Percentiles rank a stretch among this genome's conserved stretches.
These are phyloP conservation scores for Oplegnathus fasciatus DNA, from an alignment of 2,113 vertebrate genomes.

Conservation along the genomic window DNA sequence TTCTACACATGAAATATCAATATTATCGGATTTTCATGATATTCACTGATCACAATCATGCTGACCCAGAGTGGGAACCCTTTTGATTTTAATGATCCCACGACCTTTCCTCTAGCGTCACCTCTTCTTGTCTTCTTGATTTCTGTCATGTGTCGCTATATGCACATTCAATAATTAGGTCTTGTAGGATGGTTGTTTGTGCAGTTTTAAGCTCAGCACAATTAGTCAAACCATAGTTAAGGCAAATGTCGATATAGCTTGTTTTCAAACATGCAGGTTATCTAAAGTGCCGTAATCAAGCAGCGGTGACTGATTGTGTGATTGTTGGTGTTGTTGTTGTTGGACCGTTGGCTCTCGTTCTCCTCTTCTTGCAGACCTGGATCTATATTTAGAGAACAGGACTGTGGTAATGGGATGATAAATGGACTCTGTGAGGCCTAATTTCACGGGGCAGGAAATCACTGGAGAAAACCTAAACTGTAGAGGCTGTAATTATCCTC, in stretches of 20 bases:
- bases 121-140: not conserved
- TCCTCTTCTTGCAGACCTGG: constrained; percentile 61
- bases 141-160: not conserved
- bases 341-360: constrained; percentile 49
- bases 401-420: constrained; percentile 80
- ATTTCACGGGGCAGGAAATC: constrained; percentile 83
- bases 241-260: constrained; percentile 31
- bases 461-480: constrained; percentile 78
- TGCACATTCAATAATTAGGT: not conserved
- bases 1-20: not conserved
- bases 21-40: not conserved
- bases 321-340: constrained; percentile 72
- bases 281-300: constrained; percentile 71
- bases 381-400: constrained; percentile 79
- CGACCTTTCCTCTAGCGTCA: not conserved
- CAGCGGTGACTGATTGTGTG: constrained; percentile 55
- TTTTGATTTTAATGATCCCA: not conserved
- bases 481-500: constrained; percentile 80
- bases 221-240: constrained; percentile 26
- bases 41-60: too few species aligned
- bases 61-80: too few species aligned
- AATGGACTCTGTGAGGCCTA: constrained; percentile 78
- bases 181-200: not conserved
- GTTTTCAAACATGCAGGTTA: constrained; percentile 61
- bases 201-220: not conserved